A percentile compares a stretch with the other conserved stretches of the same genome.
phyloP scores from a whole-genome alignment of 2,888 invertebrate genomes.

The Eretmocerus hayati region DNA sequence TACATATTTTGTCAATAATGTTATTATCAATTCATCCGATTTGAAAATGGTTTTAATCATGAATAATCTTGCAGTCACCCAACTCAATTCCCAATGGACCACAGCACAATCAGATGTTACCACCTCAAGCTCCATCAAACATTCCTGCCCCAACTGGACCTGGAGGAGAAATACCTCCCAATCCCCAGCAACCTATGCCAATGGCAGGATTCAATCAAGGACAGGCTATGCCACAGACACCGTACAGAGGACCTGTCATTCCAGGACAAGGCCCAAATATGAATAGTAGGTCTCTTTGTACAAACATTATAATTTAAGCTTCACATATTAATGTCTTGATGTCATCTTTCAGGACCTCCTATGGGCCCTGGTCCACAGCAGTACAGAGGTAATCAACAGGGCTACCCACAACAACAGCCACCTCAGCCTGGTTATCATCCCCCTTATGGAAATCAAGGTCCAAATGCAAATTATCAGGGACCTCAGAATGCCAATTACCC shows the following conservation, averaged over 20 bases:
- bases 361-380: slow-evolving; percentile 53
- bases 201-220: slow-evolving; percentile 43
- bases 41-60: not conserved
- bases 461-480: slow-evolving; percentile 60
- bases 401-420: slow-evolving; percentile 53
- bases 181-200: slow-evolving; percentile 41
- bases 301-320: not conserved
- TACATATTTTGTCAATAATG: slow-evolving; percentile 20
- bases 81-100: slow-evolving; percentile 50
- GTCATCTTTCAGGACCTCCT: slow-evolving; percentile 43
- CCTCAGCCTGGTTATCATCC: slow-evolving; percentile 56
- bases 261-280: slow-evolving; percentile 51
- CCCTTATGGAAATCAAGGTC: slow-evolving; percentile 54
- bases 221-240: slow-evolving; percentile 43
- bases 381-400: slow-evolving; percentile 55
- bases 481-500: slow-evolving; percentile 47
- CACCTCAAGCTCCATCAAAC: slow-evolving; percentile 44
- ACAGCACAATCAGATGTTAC: slow-evolving; percentile 45
- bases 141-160: slow-evolving; percentile 41
- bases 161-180: slow-evolving; percentile 42
- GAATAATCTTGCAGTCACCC: slow-evolving; percentile 48
- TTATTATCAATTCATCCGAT: not conserved
- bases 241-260: slow-evolving; percentile 54
- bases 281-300: slow-evolving; percentile 36
- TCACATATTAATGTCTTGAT: not conserved